phyloP scores from a whole-genome alignment of 2,113 vertebrate species.

The Acanthisitta chloris region DNA sequence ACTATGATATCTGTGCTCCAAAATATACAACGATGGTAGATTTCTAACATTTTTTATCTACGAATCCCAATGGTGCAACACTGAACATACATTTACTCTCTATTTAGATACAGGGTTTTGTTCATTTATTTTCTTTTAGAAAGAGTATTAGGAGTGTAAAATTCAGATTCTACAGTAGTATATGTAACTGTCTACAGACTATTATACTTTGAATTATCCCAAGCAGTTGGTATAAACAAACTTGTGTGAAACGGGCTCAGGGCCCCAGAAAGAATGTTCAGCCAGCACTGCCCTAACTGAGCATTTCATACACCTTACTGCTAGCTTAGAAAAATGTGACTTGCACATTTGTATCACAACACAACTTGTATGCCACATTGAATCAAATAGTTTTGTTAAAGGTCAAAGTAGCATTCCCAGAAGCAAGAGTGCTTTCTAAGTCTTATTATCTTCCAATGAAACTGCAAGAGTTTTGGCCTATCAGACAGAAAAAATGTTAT shows the following conservation, averaged over 20 bases:
- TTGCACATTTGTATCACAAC: too few relatives aligned
- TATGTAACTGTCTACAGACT: not conserved
- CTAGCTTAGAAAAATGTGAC: not conserved
- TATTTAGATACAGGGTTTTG: not conserved
- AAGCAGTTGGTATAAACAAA: not conserved
- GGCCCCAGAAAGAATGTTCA: not conserved
- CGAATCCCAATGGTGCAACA: not conserved
- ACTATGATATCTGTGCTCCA: not conserved
- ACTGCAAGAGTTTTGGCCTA: not conserved
- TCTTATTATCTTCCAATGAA: not conserved
- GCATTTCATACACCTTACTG: not conserved
- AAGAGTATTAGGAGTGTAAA: not conserved
- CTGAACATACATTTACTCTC: not conserved
- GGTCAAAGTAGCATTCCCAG: too few relatives aligned
- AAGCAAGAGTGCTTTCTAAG: not conserved
- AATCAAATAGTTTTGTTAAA: too few relatives aligned
- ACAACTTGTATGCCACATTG: not conserved
- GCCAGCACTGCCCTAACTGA: not conserved
- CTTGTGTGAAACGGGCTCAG: not conserved
- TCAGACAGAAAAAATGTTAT: not conserved
- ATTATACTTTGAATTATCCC: not conserved
- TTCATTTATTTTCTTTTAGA: not conserved
- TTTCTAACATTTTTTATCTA: not conserved
- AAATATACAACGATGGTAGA: not conserved
- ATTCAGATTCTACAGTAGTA: not conserved